A percentile compares a stretch with the other conserved stretches of the same genome.
Evolutionary conservation across 2,888 invertebrate species (phyloP).

Genomic region (Marronus borbonicus): DNA sequence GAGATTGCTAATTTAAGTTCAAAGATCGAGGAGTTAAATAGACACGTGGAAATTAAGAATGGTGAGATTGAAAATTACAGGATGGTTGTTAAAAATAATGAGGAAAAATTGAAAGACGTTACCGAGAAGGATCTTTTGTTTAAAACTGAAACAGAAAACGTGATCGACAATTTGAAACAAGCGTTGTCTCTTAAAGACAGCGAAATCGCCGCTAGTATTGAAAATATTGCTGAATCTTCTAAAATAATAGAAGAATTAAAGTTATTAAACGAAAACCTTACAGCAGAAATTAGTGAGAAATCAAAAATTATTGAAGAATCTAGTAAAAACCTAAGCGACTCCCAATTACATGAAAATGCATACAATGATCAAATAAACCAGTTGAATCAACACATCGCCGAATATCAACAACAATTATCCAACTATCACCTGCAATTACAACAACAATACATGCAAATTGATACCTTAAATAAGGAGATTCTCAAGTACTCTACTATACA

Average conservation of each 20-base stretch:
- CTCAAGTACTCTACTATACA: constrained; percentile 54
- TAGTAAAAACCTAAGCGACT: constrained; percentile 28
- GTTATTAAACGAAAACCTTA: constrained; percentile 16
- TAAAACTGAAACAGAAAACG: constrained; percentile 8
- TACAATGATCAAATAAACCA: constrained; percentile 60
- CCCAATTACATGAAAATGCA: constrained; percentile 57
- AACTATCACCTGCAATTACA: constrained; percentile 55
- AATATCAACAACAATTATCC: constrained; percentile 57
- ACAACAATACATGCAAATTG: constrained; percentile 58
- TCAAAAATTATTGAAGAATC: constrained; percentile 45
- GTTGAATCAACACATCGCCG: constrained; percentile 59
- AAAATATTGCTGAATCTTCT: neutral
- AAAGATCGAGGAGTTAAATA: constrained; percentile 35
- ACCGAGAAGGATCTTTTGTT: neutral
- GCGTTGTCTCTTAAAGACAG: neutral
- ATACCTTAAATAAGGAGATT: constrained; percentile 56
- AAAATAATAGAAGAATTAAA: constrained; percentile 25
- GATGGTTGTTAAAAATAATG: neutral
- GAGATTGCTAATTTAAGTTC: constrained; percentile 43
- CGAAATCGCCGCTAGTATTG: constrained; percentile 22
- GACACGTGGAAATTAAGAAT: constrained; percentile 20
- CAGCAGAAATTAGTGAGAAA: constrained; percentile 46
- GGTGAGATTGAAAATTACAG: constrained; percentile 20
- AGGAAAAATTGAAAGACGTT: constrained; percentile 30
- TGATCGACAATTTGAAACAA: constrained; percentile 31